Evolutionary conservation across 2,888 invertebrate genomes (phyloP), one percentile per base, ranked within the genome.

Genomic region (Melieria crassipennis): DNA sequence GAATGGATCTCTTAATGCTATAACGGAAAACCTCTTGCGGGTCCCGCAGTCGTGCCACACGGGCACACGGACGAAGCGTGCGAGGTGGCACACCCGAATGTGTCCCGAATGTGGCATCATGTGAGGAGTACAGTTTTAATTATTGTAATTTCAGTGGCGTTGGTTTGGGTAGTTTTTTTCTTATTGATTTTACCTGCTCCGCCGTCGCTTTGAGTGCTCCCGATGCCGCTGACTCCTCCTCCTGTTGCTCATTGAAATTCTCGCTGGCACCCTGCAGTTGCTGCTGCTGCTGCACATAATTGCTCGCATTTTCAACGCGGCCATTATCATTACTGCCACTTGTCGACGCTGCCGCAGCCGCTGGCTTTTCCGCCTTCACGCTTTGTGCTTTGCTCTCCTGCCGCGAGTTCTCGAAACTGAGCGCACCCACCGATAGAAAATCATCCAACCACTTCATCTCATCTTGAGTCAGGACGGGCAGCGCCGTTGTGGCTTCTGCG

Each of bases 361-460:
- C 58, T 70, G 72, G 45, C 63, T 61, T n/a, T 43, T 16, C 67
- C 7, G 66, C 52, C 30, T 30, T 30, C 30, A 30, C 30, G 62
- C 64, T 65, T 73, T 65, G 66, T 71, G 67, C 68, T n/a, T 66
- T 9, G 11, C 46, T 11, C 47, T 69, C 76, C 75, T 71, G 78
- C 71, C 74, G 76, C 70, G 75, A 69, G 70, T 78, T 80, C 75
- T 84, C 83, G 72, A 85, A 85, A 77, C 83, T 85, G 73, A 78
- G 78, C 56, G 86, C 84, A 72, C 84, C 84, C 68, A 85, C 79
- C 65, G 85, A 85, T 60, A 86, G 80, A 72, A 84, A 78, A 70
- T 84, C 82, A 77, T 85, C 86, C 73, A 85, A 74, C 85, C 85
- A 85, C 63, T 82, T 85, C 78, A 83, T 82, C 73, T 85, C 86